phyloP scores from a whole-genome alignment of 1,140 invertebrate species.

The Vanessa tameamea region DNA sequence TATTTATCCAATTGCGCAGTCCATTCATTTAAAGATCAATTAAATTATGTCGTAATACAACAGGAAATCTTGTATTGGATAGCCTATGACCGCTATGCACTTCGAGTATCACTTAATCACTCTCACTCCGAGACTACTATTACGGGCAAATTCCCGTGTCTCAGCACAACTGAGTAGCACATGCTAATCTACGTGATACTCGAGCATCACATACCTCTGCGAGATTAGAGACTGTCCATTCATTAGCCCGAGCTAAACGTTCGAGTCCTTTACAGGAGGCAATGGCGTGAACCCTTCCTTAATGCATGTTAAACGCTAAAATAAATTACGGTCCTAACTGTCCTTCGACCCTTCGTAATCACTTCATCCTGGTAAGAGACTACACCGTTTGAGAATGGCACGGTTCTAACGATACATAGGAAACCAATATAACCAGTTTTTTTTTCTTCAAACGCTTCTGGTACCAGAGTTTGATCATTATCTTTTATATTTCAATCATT shows the following conservation, averaged over 20 bases:
- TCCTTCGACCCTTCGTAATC: slow-evolving; percentile 38
- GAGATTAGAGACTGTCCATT: slow-evolving; percentile 20
- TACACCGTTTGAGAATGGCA: not conserved
- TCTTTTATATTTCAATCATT: no score
- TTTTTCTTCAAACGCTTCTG: not conserved
- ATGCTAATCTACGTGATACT: slow-evolving; percentile 3
- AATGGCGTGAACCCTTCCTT: slow-evolving; percentile 29
- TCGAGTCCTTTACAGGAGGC: not conserved
- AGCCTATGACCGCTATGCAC: no score
- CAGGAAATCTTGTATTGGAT: no score
- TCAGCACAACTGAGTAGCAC: not conserved
- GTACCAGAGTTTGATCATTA: no score
- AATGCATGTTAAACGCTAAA: slow-evolving; percentile 52
- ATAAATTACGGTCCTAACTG: slow-evolving; percentile 41
- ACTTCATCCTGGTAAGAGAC: slow-evolving; percentile 38
- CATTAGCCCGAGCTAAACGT: slow-evolving; percentile 30
- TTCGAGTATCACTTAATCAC: not conserved
- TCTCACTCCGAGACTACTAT: not conserved
- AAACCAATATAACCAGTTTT: not conserved
- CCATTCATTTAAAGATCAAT: no score
- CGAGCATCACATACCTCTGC: slow-evolving; percentile 1
- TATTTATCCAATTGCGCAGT: no score
- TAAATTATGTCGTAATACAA: no score
- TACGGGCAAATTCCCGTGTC: not conserved
- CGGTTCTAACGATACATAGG: not conserved